Evolutionary conservation across 2,888 invertebrate genomes (phyloP), one percentile per base, ranked within the genome.

Genomic region (Andrena bucephala): DNA sequence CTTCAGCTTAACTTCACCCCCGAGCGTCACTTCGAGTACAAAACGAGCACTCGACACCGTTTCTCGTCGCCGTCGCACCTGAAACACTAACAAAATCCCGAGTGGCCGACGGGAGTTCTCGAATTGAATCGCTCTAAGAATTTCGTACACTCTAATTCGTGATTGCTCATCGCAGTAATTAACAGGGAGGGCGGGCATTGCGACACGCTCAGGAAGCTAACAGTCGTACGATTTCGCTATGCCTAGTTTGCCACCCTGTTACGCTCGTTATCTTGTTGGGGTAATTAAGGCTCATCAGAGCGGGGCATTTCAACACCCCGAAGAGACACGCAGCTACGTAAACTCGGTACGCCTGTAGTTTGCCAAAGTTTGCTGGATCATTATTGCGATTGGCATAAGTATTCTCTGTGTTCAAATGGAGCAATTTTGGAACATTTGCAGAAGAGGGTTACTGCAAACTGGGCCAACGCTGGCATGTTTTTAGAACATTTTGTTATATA

Each of bases 1-100:
- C 77, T 80, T 70, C 16, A 16, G 16, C 29, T 16, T 42, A 31
- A 59, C 16, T 54, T 48, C 16, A 36, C 24, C 13, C 5, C 36
- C 33, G 33, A 48, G n/a, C 42, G 66, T 75, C 42, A 42, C 36
- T 16, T 42, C 36, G 27, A 66, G 16, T 20, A 20, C 27, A 67
- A 77, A 77, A 77, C 29, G 8, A 4, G n/a, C 20, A 10, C 77
- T 80, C 36, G 71, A 77, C 80, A 77, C n/a, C 27, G 33, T 77
- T 80, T 29, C 31, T 16, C 27, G 27, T 4, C 2, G 2, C 16
- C 31, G 62, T 63, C 68, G 7, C 27, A 27, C 33, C 29, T 63
- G 16, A 50, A 72, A 72, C 62, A 33, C 36, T 63, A 68, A 77
- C 54, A 67, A 77, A 81, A 13, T 62, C 72, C 63, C 57, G 6